phyloP scores from a whole-genome alignment of 2,113 vertebrate species.

The Sorex araneus region DNA sequence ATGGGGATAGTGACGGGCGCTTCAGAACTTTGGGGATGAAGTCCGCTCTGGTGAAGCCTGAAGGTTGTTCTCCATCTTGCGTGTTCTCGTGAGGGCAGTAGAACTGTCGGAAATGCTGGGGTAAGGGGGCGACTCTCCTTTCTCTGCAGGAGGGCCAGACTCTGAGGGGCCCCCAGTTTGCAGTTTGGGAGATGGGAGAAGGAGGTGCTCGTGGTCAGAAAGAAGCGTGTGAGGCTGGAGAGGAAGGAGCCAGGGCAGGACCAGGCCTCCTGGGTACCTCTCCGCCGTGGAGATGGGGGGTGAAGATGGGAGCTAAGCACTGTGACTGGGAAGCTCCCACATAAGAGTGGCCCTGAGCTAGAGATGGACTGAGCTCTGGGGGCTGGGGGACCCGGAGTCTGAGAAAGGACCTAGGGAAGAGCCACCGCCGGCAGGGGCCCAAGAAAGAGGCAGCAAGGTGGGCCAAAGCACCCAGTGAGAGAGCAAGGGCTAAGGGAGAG shows the following conservation, averaged over 20 bases:
- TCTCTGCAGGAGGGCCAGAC: too few relatives aligned
- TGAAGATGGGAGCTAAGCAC: neutral
- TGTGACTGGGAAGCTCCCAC: neutral
- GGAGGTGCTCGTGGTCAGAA: neutral
- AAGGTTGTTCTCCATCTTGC: too few relatives aligned
- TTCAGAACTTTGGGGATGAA: neutral
- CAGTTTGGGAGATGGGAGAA: neutral
- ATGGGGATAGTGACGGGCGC: neutral
- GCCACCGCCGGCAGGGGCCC: neutral
- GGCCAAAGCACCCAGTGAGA: neutral
- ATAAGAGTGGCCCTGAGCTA: neutral
- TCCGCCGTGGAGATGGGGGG: neutral
- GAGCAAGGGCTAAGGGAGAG: neutral
- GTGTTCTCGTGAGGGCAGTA: neutral
- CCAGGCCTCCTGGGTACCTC: rapidly evolving
- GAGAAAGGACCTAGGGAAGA: neutral
- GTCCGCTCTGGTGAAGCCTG: too few relatives aligned
- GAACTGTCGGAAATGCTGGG: neutral
- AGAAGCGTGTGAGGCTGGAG: neutral
- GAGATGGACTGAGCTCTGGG: neutral
- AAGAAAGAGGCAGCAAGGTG: neutral
- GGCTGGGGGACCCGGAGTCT: rapidly evolving
- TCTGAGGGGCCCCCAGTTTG: neutral
- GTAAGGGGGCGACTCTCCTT: neutral
- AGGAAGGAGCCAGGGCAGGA: neutral